Evolutionary conservation across 30 jellyfish, hydroid and myxozoan species (phyloP), one percentile per base, ranked within the genome.

Genomic region (Aurelia sp.): DNA sequence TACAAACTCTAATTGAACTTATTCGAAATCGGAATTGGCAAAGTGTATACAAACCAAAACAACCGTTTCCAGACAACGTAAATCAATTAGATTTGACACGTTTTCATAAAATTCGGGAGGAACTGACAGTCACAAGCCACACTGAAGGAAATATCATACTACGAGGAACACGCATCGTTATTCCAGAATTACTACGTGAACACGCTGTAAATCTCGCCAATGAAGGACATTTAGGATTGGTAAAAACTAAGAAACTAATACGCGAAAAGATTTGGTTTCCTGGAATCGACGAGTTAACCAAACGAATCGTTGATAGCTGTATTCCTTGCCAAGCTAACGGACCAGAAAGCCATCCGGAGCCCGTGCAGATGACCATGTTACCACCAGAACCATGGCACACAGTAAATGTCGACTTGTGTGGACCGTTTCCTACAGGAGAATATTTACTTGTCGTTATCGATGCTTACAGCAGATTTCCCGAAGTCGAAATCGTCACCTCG

Each of bases 381-480:
- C 85, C 73, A 30, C 85, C 69, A 52, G 73, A 47, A 27, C 85
- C 85, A 50, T 48, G 85, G 85, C 71, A 74, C 27, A 74, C 85
- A 50, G 69, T n/a, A n/a, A n/a, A n/a, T n/a, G n/a, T 74, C 30
- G 93, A 84, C 73, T 84, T 48, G 13, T 53, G 69, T 16, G 93
- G 89, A 30, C 89, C 89, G 30, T 60, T 66, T 33, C 79, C 89
- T 11, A 62, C 22, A 15, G 68, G 79, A 27, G 79, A 81, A 23
- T 44, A 81, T 52, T 40, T 81, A 23, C 44, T 81, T 17, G 91
- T 81, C 48, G 74, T 66, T 22, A 81, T 64, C 40, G 91, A 81
- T 40, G 74, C 73, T 8, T 67, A 50, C 44, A 53, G 85, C 44
- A 1, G 71, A 68, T 81, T 64, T 35, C 86, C 33, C 33, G 2